A percentile compares a stretch with the other conserved stretches of the same genome.
Evolutionary conservation across 2,113 vertebrate genomes (phyloP).

Genomic region (Dicentrarchus labrax): DNA sequence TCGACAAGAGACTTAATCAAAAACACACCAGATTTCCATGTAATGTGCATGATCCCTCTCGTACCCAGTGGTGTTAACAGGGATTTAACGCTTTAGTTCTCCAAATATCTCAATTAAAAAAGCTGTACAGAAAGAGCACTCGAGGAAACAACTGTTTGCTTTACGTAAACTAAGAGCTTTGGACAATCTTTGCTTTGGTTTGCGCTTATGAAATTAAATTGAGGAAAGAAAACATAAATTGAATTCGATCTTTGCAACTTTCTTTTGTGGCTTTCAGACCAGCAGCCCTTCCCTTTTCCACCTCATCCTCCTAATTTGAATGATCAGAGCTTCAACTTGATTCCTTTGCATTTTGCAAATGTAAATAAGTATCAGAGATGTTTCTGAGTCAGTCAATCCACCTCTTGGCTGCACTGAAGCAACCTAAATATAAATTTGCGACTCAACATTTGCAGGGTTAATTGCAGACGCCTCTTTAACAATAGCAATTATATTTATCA

Average conservation of each 20-base stretch:
- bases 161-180: conserved; percentile 9
- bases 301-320: background rate
- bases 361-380: background rate
- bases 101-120: conserved; percentile 69
- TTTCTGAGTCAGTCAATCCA: background rate
- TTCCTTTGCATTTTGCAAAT: conserved; percentile 8
- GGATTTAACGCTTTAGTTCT: conserved; percentile 66
- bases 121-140: background rate
- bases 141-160: conserved; percentile 30
- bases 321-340: conserved; percentile 7
- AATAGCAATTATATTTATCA: conserved; percentile 48
- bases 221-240: conserved; percentile 1
- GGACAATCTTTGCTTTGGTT: conserved; percentile 21
- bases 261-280: conserved; percentile 13
- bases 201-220: conserved; percentile 18
- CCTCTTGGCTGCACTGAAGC: background rate
- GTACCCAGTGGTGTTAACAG: conserved; percentile 18
- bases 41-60: conserved; percentile 42
- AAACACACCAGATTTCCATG: conserved; percentile 61
- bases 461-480: conserved; percentile 40
- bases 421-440: background rate
- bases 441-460: conserved; percentile 15
- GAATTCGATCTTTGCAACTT: conserved; percentile 27
- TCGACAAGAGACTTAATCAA: conserved; percentile 11
- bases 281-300: background rate